Percentiles rank a stretch among this genome's conserved stretches.
phyloP scores from a whole-genome alignment of 2,888 invertebrate genomes.

The Nebria brevicollis region DNA sequence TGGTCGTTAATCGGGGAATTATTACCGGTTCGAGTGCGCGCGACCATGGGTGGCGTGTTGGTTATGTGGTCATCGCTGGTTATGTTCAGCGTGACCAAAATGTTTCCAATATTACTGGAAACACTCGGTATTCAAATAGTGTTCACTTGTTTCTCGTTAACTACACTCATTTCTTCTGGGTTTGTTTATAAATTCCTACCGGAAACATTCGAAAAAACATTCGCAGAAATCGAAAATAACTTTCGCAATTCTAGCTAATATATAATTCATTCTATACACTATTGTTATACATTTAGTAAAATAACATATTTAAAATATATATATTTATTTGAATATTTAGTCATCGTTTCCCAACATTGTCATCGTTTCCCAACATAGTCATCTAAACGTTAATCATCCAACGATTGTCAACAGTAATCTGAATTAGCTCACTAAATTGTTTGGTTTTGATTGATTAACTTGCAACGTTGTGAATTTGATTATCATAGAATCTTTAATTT shows the following conservation, averaged over 20 bases:
- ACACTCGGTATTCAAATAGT: slow-evolving; percentile 61
- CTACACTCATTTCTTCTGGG: slow-evolving; percentile 62
- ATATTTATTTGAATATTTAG: too few relatives aligned
- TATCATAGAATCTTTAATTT: too few relatives aligned
- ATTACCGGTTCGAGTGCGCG: slow-evolving; percentile 66
- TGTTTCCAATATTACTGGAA: slow-evolving; percentile 64
- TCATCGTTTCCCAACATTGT: too few relatives aligned
- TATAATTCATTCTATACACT: neutral
- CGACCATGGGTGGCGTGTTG: slow-evolving; percentile 65
- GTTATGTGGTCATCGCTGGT: slow-evolving; percentile 66
- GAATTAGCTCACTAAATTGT: too few relatives aligned
- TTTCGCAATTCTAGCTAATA: slow-evolving; percentile 53
- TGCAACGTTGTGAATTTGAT: too few relatives aligned
- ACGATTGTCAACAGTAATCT: too few relatives aligned
- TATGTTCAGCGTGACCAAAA: slow-evolving; percentile 67
- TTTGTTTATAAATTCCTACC: slow-evolving; percentile 67
- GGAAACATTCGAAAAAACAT: slow-evolving; percentile 69
- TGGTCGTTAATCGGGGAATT: slow-evolving; percentile 69
- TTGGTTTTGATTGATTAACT: too few relatives aligned
- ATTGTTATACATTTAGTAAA: too few relatives aligned
- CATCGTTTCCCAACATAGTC: too few relatives aligned
- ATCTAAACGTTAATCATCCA: too few relatives aligned
- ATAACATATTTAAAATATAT: too few relatives aligned
- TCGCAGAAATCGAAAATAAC: slow-evolving; percentile 66
- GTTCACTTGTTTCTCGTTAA: slow-evolving; percentile 64